phyloP scores from a whole-genome alignment of 37 sponge, comb jelly and placozoan genomes.

The Diacarnus erythraeanus region DNA sequence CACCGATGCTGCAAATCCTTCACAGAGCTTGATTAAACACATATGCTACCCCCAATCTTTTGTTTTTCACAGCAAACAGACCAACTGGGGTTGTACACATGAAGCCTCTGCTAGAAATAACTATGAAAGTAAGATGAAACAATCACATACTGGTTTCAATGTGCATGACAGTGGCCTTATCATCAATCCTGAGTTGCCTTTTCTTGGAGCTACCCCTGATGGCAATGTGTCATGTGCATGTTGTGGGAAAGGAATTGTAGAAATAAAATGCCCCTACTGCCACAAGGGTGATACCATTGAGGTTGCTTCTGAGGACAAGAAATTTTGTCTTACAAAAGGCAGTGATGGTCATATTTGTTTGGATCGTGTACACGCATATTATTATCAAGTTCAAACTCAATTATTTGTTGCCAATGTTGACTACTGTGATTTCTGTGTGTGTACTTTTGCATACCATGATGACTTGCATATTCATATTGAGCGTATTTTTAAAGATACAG shows the following conservation, averaged over 20 bases:
- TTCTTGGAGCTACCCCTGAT: constrained; percentile 50
- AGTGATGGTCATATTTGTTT: background rate
- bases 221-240: constrained; percentile 42
- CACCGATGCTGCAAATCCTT: constrained; percentile 17
- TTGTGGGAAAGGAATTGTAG: constrained; percentile 52
- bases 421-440: no score
- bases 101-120: constrained; percentile 21
- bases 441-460: no score
- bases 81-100: constrained; percentile 50
- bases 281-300: no score
- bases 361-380: constrained; percentile 14
- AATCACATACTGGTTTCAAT: background rate
- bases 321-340: background rate
- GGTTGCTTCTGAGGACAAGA: background rate
- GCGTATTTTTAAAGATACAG: background rate
- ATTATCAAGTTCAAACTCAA: constrained; percentile 52
- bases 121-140: constrained; percentile 3
- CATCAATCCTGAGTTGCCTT: constrained; percentile 43
- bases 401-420: constrained; percentile 45
- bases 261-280: no score
- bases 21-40: constrained; percentile 27
- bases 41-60: constrained; percentile 62
- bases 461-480: background rate
- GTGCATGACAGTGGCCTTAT: constrained; percentile 17
- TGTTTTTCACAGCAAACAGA: background rate